Evolutionary conservation across 2,888 invertebrate species (phyloP).

Genomic region (Dromius quadrimaculatus): DNA sequence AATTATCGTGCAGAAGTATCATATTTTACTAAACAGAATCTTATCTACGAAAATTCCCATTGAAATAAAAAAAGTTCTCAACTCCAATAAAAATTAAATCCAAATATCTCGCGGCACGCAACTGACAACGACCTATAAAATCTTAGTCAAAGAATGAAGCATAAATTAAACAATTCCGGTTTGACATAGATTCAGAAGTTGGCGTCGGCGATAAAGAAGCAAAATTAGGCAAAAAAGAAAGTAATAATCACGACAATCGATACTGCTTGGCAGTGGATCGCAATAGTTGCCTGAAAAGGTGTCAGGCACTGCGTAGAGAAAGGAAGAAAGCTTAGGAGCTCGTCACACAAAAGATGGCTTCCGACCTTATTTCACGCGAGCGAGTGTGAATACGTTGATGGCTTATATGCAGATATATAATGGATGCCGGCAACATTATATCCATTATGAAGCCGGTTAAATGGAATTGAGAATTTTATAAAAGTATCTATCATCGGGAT

Average conservation of each 20-base stretch:
- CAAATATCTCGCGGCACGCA: constrained; percentile 18
- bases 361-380: constrained; percentile 40
- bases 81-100: constrained; percentile 20
- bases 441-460: constrained; percentile 18
- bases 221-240: constrained; percentile 20
- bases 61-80: constrained; percentile 21
- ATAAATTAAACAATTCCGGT: constrained; percentile 15
- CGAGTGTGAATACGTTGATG: constrained; percentile 21
- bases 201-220: constrained; percentile 16
- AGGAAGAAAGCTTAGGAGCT: constrained; percentile 38
- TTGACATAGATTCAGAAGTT: constrained; percentile 17
- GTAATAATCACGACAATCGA: constrained; percentile 32
- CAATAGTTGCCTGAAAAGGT: constrained; percentile 38
- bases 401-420: constrained; percentile 38
- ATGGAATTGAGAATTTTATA: constrained; percentile 30
- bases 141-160: neutral
- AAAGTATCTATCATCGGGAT: constrained; percentile 6
- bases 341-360: constrained; percentile 46
- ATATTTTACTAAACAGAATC: constrained; percentile 6
- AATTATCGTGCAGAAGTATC: neutral
- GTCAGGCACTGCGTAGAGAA: constrained; percentile 44
- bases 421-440: constrained; percentile 23
- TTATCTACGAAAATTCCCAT: constrained; percentile 11
- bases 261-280: constrained; percentile 24
- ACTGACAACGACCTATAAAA: constrained; percentile 12